Base-by-base conservation (phyloP, 2,113 vertebrate species). In the Melanotaenia duboulayi region DNA sequence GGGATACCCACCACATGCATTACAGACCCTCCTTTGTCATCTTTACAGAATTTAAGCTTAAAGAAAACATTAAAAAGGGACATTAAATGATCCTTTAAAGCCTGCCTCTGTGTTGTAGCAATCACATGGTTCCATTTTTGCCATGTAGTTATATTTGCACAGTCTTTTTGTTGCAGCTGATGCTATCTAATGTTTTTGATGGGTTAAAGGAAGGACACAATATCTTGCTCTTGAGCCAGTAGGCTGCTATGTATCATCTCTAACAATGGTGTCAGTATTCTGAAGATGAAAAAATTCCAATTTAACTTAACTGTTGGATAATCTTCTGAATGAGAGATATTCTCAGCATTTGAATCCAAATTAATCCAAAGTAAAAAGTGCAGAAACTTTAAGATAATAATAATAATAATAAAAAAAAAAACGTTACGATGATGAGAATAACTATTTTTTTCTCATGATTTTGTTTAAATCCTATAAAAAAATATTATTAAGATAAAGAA, bases 1-100 rank as follows among this genome's bases (percentile, higher is more conserved):
- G 67, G 76, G 72, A 85, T 67, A 86, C 71, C 79, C 46, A 86
- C 68, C 65, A 71, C 74, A 80, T 72, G 50, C 64, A 87, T 72
- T 56, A 49, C 37, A 68, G 51, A 39, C 64, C 44, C 46, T 66
- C 11, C 16, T 40, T 57, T 71, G 40, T 39, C 22, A 57, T 56
- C 35, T 55, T 13, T 68, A 13, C 39, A 70, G 28, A 23, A 48
- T 42, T 25, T 2, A 51, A 69, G 50, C 13, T 70, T 59, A 54
- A 56, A 72, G 11, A 50, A 37, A 22, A 56, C 35, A 28, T 25
- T 8, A 4, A 77, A 60, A 35, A 39, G 1, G 58, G 16, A 54
- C 39, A 75, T 69, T 58, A 67, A 24, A 71, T 67, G 39, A 35
- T 35, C 23, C 25, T 22, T 11, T 37, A n/a, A 22, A 2, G 9